Conservation (phyloP, 2,888 invertebrate genomes). For the Melieria omissa region DNA sequence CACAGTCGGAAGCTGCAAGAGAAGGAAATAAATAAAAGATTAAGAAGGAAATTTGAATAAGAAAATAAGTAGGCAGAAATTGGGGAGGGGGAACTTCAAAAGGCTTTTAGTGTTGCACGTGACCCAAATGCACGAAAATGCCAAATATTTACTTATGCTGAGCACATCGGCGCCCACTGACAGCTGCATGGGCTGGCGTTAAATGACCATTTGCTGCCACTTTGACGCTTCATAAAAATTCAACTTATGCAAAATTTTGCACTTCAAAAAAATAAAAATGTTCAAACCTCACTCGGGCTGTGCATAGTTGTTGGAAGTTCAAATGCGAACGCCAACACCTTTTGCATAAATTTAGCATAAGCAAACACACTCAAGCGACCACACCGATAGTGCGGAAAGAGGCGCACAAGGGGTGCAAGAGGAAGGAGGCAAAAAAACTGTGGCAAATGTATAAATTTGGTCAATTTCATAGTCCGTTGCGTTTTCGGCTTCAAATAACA, state of each 20-base stretch:
- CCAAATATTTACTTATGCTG: conserved; percentile 26
- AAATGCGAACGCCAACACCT: conserved; percentile 43
- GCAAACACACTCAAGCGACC: conserved; percentile 25
- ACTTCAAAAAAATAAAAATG: not conserved
- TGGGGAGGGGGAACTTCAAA: not conserved
- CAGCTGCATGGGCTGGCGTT: conserved; percentile 19
- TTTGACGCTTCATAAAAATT: conserved; percentile 44
- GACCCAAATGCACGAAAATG: conserved; percentile 17
- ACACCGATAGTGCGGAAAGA: not conserved
- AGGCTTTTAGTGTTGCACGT: conserved; percentile 30
- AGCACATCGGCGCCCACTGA: conserved; percentile 17
- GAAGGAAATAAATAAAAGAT: conserved; percentile 8
- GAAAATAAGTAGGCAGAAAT: not conserved
- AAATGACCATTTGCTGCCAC: conserved; percentile 34
- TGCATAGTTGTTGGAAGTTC: conserved; percentile 11
- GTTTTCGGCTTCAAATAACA: conserved; percentile 33
- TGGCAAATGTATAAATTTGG: conserved; percentile 54
- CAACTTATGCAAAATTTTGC: conserved; percentile 37
- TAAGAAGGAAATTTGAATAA: conserved; percentile 13
- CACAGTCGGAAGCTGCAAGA: conserved; percentile 62
- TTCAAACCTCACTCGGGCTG: not conserved
- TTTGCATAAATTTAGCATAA: conserved; percentile 58
- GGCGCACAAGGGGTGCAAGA: not conserved
- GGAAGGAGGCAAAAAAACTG: not conserved
- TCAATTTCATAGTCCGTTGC: conserved; percentile 66